Evolutionary conservation across 1,140 invertebrate species (phyloP), one percentile per base, ranked within the genome.

Genomic region (Leptestheria dahalacensis): DNA sequence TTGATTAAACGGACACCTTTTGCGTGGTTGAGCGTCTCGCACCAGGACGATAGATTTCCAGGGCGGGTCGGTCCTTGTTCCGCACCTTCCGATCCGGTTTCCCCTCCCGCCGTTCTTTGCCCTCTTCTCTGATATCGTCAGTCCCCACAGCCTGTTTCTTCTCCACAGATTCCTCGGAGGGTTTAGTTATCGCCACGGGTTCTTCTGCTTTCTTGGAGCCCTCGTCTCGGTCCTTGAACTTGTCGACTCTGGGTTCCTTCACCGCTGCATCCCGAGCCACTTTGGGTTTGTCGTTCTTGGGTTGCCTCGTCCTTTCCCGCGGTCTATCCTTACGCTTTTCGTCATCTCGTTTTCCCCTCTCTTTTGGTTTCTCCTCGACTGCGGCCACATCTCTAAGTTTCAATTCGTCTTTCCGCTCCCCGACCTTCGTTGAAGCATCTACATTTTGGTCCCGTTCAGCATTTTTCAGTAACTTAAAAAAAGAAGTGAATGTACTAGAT

Each of bases 11-110:
- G 24, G 20, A 15, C 20, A 29, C 25, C 1, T 52, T 29, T 24
- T 24, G 28, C 1, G 15, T 26, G 15, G 48, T 52, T 6, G 51
- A 3, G 2, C 58, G 48, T 41, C 23, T 33, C 12, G 48, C 51
- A n/a, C 83, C 82, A 3, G 83, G 83, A 57, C 82, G 76, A 68
- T 85, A 85, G 61, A 85, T 83, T 61, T 81, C 79, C 63, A 84
- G 78, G 48, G 80, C 77, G 10, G 83, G 83, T 50, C 83, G 80
- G 69, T 85, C 82, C 80, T 84, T 72, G 73, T 64, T 79, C 77
- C 57, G 78, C 74, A 48, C 77, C 71, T 57, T 74, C 75, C 63
- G 73, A 73, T 56, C 76, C 71, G 28, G 77, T 74, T 55, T 74
- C 75, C n/a, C 79, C 78, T 61, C 80, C 78, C 2, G 78, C 67